Conservation (phyloP, 2,888 invertebrate species). For the Lasioglossum vierecki region DNA sequence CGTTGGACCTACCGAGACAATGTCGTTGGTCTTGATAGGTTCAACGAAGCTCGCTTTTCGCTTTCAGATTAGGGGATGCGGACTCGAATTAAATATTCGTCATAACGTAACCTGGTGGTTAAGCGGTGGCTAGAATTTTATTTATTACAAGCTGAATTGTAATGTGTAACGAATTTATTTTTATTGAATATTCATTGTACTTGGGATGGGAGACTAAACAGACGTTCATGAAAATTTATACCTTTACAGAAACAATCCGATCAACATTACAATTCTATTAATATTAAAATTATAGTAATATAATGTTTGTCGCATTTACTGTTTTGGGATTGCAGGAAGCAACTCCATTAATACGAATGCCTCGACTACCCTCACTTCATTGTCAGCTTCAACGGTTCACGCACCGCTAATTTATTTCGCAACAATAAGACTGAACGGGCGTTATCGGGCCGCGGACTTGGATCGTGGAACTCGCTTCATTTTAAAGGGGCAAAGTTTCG, state of each 20-base stretch:
- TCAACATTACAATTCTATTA: background rate
- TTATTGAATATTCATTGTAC: background rate
- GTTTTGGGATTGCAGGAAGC: background rate
- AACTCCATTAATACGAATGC: background rate
- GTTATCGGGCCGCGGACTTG: background rate
- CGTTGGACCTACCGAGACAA: background rate
- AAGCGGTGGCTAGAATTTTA: background rate
- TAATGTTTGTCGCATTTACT: background rate
- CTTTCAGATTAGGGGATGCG: background rate
- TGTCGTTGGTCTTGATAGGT: background rate
- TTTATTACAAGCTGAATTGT: background rate
- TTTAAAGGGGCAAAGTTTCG: slow-evolving; percentile 28
- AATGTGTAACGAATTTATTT: background rate
- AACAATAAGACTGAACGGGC: background rate
- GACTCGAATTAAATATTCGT: background rate
- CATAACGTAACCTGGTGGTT: background rate
- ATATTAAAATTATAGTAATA: too few relatives aligned
- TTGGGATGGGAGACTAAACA: background rate
- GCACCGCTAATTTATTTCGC: background rate
- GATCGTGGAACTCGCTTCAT: background rate
- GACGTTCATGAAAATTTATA: background rate
- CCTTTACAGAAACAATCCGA: background rate
- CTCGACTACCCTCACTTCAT: background rate
- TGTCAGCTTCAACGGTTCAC: background rate
- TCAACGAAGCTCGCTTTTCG: background rate